These are phyloP conservation scores for Onychostoma macrolepis DNA, from an alignment of 2,113 vertebrate genomes.

Conservation along the genomic window DNA sequence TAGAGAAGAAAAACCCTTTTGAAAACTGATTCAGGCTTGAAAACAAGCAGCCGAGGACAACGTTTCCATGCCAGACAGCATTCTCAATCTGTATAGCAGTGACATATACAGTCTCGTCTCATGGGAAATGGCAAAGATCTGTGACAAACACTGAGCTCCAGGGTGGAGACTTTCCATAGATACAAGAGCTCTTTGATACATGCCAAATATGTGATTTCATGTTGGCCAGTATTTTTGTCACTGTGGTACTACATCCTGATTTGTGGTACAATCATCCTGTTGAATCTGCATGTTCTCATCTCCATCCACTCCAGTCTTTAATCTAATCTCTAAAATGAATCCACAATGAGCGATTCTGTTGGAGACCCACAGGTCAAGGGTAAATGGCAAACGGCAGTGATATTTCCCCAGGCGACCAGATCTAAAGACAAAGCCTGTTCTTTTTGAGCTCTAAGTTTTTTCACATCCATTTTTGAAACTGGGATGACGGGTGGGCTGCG, in stretches of 20 bases:
- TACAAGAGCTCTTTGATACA: not conserved
- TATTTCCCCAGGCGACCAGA: not conserved
- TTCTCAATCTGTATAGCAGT: not conserved
- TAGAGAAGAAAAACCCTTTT: not conserved
- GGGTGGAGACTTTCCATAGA: constrained; percentile 58
- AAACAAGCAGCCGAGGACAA: not conserved
- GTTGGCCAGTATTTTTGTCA: not conserved
- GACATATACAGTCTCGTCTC: constrained; percentile 30
- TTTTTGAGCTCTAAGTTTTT: not conserved
- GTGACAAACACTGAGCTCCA: constrained; percentile 51
- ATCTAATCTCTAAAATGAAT: not conserved
- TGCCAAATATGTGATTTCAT: not conserved
- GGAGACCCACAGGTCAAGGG: not conserved
- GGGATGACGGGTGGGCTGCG: not conserved
- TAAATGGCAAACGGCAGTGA: not conserved
- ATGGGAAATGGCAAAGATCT: constrained; percentile 55
- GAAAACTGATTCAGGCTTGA: not conserved
- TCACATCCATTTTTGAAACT: not conserved
- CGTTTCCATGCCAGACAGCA: constrained; percentile 47
- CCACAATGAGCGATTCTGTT: not conserved
- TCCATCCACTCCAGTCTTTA: not conserved
- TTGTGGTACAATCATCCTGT: no score
- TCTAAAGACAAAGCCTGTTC: not conserved
- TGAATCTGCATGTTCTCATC: not conserved
- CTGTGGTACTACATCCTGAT: no score